A percentile compares a stretch with the other conserved stretches of the same genome.
Conservation (phyloP, 2,888 invertebrate genomes). For the Terebella lapidaria region DNA sequence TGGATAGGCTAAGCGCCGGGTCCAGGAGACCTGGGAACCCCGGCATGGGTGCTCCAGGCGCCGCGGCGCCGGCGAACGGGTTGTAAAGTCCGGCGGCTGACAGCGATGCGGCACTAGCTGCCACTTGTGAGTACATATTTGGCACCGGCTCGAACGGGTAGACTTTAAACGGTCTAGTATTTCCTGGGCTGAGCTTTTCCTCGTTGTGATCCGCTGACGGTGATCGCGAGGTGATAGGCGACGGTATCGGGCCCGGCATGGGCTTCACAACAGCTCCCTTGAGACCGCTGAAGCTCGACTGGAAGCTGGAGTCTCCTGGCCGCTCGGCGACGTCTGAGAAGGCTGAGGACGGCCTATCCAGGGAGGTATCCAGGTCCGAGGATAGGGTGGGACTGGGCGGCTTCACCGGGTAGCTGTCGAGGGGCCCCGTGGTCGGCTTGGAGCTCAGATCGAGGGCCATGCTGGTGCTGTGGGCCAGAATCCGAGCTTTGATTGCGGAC, state of each 20-base stretch:
- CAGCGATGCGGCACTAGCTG: background rate
- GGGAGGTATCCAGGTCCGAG: background rate
- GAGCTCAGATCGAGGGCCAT: background rate
- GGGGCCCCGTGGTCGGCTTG: background rate
- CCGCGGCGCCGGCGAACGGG: background rate
- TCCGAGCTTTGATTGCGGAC: no score
- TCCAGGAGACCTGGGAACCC: background rate
- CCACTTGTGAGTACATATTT: background rate
- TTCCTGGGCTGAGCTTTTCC: background rate
- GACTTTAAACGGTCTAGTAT: background rate
- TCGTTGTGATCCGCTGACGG: background rate
- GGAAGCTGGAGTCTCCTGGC: background rate
- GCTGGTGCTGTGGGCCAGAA: no score
- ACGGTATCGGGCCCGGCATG: background rate
- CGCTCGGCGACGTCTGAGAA: background rate
- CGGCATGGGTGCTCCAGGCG: background rate
- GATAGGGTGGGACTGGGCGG: background rate
- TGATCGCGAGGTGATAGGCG: background rate
- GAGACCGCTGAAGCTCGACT: background rate
- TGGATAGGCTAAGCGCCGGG: background rate
- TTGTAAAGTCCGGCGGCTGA: background rate
- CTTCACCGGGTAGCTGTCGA: background rate
- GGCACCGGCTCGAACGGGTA: conserved; percentile 2
- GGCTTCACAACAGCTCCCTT: background rate
- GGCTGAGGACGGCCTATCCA: background rate